A percentile compares a stretch with the other conserved stretches of the same genome.
phyloP scores from a whole-genome alignment of 2,113 vertebrate genomes.

The Xyrauchen texanus region DNA sequence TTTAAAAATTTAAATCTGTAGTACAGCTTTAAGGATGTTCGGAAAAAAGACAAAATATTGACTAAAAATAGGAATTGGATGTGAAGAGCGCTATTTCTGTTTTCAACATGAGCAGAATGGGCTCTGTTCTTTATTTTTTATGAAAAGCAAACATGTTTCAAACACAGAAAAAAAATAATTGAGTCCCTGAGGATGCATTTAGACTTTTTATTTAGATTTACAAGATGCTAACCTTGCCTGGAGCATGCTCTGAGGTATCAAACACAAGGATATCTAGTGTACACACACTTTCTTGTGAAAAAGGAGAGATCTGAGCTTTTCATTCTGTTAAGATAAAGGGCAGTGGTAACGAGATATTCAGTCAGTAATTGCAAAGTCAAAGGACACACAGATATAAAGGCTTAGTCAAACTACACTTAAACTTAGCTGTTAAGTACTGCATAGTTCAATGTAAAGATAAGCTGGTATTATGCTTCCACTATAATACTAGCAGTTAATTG shows the following conservation, averaged over 20 bases:
- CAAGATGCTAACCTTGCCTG: constrained; percentile 53
- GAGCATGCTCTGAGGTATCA: constrained; percentile 45
- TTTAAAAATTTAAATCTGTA: no score
- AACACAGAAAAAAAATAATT: neutral
- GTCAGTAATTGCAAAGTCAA: neutral
- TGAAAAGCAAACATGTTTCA: neutral
- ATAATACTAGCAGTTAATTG: neutral
- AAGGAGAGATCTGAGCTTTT: constrained; percentile 16
- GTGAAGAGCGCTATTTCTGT: neutral
- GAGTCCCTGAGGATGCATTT: constrained; percentile 44
- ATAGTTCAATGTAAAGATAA: neutral
- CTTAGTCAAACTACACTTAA: constrained; percentile 13
- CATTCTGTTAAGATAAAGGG: neutral
- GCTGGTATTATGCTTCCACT: neutral
- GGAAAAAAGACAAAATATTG: no score
- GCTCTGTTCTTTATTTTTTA: no score
- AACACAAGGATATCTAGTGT: constrained; percentile 29
- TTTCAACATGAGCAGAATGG: neutral
- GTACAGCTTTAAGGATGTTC: no score
- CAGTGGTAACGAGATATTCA: neutral
- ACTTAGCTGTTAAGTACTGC: neutral
- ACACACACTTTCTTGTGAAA: constrained; percentile 10
- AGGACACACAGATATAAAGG: neutral
- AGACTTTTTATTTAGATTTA: constrained; percentile 40
- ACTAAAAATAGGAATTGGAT: neutral